Conservation (phyloP, 2,888 invertebrate genomes). For the Seira sanloemensis region DNA sequence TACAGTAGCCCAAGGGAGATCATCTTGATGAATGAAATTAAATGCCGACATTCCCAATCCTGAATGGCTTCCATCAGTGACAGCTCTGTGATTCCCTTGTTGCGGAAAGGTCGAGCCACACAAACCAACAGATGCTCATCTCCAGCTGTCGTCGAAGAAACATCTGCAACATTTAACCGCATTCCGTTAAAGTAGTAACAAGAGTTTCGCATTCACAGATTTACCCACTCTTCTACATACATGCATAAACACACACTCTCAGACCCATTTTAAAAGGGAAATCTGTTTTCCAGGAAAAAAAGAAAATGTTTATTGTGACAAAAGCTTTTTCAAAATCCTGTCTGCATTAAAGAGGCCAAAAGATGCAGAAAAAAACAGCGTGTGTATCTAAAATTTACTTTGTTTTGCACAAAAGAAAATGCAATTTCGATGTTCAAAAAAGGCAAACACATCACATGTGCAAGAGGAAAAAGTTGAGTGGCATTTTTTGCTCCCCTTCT, state of each 20-base stretch:
- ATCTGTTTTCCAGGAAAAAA: neutral
- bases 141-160: slow-evolving; percentile 69
- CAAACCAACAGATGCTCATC: slow-evolving; percentile 75
- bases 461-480: neutral
- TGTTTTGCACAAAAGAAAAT: neutral
- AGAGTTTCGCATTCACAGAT: neutral
- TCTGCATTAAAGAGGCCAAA: neutral
- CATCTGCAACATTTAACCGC: slow-evolving; percentile 68
- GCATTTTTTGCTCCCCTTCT: neutral
- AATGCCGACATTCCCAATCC: slow-evolving; percentile 94
- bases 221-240: neutral
- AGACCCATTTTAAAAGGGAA: slow-evolving; percentile 3
- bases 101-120: slow-evolving; percentile 83
- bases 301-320: neutral
- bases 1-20: slow-evolving; percentile 91
- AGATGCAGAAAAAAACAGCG: neutral
- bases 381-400: neutral
- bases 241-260: slow-evolving; percentile 31
- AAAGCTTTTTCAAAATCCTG: neutral
- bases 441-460: neutral
- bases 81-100: slow-evolving; percentile 82
- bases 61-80: slow-evolving; percentile 82
- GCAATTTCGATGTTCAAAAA: neutral
- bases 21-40: slow-evolving; percentile 92
- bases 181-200: neutral